Evolutionary conservation across 1,140 invertebrate species (phyloP), one percentile per base, ranked within the genome.

Genomic region (Heliconius melpomene): DNA sequence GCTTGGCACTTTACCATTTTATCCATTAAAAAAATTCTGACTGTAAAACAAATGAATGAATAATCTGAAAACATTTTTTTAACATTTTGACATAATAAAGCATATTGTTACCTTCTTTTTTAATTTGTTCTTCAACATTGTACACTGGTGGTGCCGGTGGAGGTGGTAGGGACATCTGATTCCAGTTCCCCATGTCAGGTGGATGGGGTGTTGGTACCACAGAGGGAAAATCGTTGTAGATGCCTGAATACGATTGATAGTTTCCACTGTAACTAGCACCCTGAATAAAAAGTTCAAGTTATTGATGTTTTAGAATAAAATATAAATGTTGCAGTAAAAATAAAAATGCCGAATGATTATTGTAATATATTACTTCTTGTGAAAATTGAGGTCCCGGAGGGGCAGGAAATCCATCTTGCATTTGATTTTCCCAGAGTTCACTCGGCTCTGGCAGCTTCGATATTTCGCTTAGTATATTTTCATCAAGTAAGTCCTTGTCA

Each of bases 101-200:
- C 11, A 3, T 20, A 26, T 40, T 20, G 2, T 76, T 90, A 94
- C 93, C 93, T 88, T 94, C 93, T 87, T 93, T 94, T 76, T 94
- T 94, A 1, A 93, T 92, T 75, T 93, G 93, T 72, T 94, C 93
- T 80, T 94, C 93, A 29, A 90, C 84, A 84, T 89, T 92, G 74
- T 85, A 87, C 0, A 89, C 75, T 2, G 85, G 83, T 20, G 86
- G 85, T 8, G 86, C 80, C 11, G 89, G 78, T n/a, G 88, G 88
- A 0, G 92, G 89, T 16, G 89, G 92, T 9, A 94, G 82, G 0
- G 89, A 91, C 88, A 93, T 90, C 73, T 93, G 91, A 79, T 92
- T 93, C 93, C 93, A 94, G 1, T 83, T 66, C 1, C 86, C 76
- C 75, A 90, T 87, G n/a, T 90, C 90, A n/a, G 86, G 87, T 8